Conservation (phyloP, 1,140 invertebrate genomes). For the Acromyrmex heyeri region DNA sequence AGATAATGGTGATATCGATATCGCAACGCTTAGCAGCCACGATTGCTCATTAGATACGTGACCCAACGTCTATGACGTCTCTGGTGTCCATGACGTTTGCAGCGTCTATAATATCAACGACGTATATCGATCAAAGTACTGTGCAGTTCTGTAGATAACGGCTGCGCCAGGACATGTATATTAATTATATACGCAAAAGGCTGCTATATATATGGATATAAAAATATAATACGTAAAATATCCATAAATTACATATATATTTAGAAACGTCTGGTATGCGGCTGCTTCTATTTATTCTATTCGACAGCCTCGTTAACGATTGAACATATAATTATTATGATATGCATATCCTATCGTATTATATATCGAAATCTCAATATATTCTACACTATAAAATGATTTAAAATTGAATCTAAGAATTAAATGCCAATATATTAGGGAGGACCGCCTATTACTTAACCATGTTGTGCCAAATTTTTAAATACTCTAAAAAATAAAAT, state of each 20-base stretch:
- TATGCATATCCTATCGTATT: constrained; percentile 33
- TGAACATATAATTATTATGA: background rate
- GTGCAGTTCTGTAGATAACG: constrained; percentile 41
- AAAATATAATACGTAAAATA: background rate
- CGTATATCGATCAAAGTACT: constrained; percentile 45
- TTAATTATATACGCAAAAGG: no score
- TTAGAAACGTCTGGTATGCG: background rate
- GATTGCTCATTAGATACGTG: constrained; percentile 65
- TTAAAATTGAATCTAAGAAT: constrained; percentile 16
- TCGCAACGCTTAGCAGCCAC: constrained; percentile 35
- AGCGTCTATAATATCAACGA: constrained; percentile 46
- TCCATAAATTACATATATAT: background rate
- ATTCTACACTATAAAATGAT: constrained; percentile 13
- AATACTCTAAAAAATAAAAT: background rate
- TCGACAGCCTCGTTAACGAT: constrained; percentile 18
- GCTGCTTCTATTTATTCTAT: background rate
- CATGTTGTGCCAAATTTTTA: background rate
- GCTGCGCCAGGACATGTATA: background rate
- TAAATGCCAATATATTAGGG: constrained; percentile 12
- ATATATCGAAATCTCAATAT: constrained; percentile 22
- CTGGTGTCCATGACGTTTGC: constrained; percentile 55
- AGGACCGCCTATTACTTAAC: background rate
- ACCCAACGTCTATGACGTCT: constrained; percentile 49
- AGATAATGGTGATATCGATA: constrained; percentile 60
- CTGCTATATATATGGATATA: background rate